Evolutionary conservation across 1,140 invertebrate genomes (phyloP).

Genomic region (Drosophila gunungcola): DNA sequence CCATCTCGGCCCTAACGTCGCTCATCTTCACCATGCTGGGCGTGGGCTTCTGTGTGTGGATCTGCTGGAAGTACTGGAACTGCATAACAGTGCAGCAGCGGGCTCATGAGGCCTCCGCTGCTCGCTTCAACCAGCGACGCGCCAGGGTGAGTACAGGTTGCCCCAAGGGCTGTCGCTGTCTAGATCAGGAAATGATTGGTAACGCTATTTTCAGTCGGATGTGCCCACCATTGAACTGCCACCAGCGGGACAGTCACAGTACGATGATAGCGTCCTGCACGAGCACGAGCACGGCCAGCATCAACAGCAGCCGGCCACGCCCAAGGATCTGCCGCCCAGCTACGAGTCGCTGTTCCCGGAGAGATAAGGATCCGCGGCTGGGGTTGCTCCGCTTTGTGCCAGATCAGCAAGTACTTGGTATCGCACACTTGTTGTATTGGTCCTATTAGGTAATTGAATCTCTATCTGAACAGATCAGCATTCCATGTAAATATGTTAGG

Average conservation of each 20-base stretch:
- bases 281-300: slow-evolving; percentile 47
- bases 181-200: not conserved
- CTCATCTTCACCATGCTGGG: slow-evolving; percentile 83
- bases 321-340: slow-evolving; percentile 82
- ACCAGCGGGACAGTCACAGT: slow-evolving; percentile 35
- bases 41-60: slow-evolving; percentile 81
- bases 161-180: too few species aligned
- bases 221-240: slow-evolving; percentile 76
- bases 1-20: slow-evolving; percentile 79
- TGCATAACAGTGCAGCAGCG: slow-evolving; percentile 82
- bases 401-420: slow-evolving; percentile 49
- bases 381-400: slow-evolving; percentile 62
- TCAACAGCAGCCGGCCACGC: slow-evolving; percentile 60
- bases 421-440: slow-evolving; percentile 48
- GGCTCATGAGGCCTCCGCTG: slow-evolving; percentile 75
- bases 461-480: slow-evolving; percentile 29
- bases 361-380: slow-evolving; percentile 63
- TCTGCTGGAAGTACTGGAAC: slow-evolving; percentile 84
- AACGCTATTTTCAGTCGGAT: slow-evolving; percentile 48
- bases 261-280: slow-evolving; percentile 37
- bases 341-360: slow-evolving; percentile 82
- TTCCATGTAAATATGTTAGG: slow-evolving; percentile 73
- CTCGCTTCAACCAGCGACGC: slow-evolving; percentile 64
- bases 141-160: slow-evolving; percentile 44
- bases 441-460: slow-evolving; percentile 47